phyloP scores from a whole-genome alignment of 2,888 invertebrate genomes.

The Pedicia rivosa region DNA sequence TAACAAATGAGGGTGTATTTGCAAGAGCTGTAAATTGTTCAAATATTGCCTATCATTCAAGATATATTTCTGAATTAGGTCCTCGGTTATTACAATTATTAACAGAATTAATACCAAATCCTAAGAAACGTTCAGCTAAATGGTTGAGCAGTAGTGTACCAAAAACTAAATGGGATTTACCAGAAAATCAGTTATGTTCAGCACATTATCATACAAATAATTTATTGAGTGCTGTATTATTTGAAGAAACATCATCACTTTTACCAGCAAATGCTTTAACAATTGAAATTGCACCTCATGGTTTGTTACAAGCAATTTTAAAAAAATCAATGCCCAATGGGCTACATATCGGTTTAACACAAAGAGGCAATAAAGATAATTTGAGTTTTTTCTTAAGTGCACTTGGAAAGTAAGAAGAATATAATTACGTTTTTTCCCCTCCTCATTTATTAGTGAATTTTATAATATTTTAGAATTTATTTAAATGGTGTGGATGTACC shows the following conservation, averaged over 20 bases:
- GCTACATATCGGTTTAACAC: constrained; percentile 41
- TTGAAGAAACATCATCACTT: constrained; percentile 44
- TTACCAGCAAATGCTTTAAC: constrained; percentile 45
- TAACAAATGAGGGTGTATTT: constrained; percentile 57
- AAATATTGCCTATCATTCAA: constrained; percentile 81
- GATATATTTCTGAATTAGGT: constrained; percentile 54
- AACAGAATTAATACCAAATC: constrained; percentile 43
- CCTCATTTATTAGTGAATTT: neutral
- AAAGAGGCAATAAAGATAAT: constrained; percentile 36
- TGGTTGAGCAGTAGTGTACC: constrained; percentile 83
- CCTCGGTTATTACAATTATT: constrained; percentile 48
- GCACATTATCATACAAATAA: constrained; percentile 85
- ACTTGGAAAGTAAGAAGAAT: constrained; percentile 31
- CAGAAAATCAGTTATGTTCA: constrained; percentile 44
- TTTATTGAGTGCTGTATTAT: constrained; percentile 40
- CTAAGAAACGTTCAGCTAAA: constrained; percentile 48
- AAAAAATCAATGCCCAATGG: constrained; percentile 39
- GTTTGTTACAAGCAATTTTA: constrained; percentile 48
- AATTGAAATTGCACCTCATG: constrained; percentile 55
- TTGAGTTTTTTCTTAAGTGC: constrained; percentile 26
- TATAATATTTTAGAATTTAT: constrained; percentile 45
- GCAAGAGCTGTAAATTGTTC: constrained; percentile 72
- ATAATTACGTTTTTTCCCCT: constrained; percentile 18
- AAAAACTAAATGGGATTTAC: constrained; percentile 48
- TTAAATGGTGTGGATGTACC: constrained; percentile 59